Evolutionary conservation across 2,113 vertebrate species (phyloP), one percentile per base, ranked within the genome.

Genomic region (Panthera uncia): DNA sequence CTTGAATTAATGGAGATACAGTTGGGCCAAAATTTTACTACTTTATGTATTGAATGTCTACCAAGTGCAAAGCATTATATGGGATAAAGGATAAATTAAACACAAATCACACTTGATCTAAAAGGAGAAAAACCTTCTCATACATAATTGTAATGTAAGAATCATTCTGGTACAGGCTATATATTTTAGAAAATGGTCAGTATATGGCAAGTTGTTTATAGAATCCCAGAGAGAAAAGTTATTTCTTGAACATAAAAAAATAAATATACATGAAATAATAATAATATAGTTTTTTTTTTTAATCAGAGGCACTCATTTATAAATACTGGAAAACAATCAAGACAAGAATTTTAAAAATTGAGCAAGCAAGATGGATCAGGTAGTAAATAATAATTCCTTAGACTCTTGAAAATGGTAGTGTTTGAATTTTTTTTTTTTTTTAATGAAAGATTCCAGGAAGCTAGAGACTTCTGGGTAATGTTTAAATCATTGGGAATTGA

Each of bases 401-500:
- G 66, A 90, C 61, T 90, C 18, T 90, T 93, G n/a, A 97, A 96
- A 97, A 95, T 95, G 85, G 61, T 95, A 94, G 80, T 90, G 52
- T 90, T 97, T 76, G n/a, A 87, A 82, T 27, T 21, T 65, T 57
- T 36, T 76, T 27, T 21, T 65, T 57, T n/a, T 76, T 14, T 63
- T 31, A 1, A 48, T 87, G 74, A 78, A 95, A 95, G 91, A 94
- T 97, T 98, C 95, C 93, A 97, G 97, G 95, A 98, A 98, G 45
- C 66, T 76, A 69, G 88, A 97, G 94, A 92, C 61, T 98, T 98
- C 93, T 89, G 98, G 91, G 94, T 97, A 97, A 97, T 97, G 88
- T 94, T 98, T 96, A 89, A 97, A 95, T 97, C 94, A 93, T 91
- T 97, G 97, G 91, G 66, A 96, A 98, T 97, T 98, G 97, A 97